Base-by-base conservation (phyloP, 2,113 vertebrate species). In the Pogonocichla stellata region DNA sequence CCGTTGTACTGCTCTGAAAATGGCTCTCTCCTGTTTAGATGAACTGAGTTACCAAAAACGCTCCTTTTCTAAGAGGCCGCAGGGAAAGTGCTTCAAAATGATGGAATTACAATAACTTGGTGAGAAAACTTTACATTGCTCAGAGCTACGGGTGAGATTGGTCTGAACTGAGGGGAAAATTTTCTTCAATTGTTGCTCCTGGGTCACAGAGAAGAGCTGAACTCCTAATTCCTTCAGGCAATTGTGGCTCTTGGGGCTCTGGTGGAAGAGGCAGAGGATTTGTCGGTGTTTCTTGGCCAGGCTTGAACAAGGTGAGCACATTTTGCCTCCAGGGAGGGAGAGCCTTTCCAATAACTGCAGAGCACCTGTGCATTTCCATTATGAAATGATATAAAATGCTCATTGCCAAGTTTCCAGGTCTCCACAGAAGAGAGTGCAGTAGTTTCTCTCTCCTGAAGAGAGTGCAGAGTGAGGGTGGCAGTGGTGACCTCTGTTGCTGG, bases 61-160 rank as follows among this genome's bases (percentile, higher is more conserved):
- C 11, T 88, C 23, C 2, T 94, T 92, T 72, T 61, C 85, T 43
- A 36, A 75, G 56, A 61, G 40, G 26, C 34, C 20, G 40, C n/a
- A 20, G 65, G 23, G 50, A 38, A 78, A 86, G n/a, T 24, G 50
- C 65, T 82, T 88, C 48, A 61, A 53, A 64, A 29, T 26, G 54
- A 47, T 45, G 60, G 65, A 71, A 78, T 78, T 50, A 50, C 58
- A 85, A 23, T 53, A 69, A 72, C 33, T 58, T 28, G 18, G 6
- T 28, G 28, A 51, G 69, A 77, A 92, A 95, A 43, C 28, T 94
- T 90, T 8, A 7, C 42, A 26, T 66, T 50, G 42, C 51, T 86
- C 1, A 2, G 15, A 73, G 78, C 50, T 67, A 45, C 14, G 0
- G 4, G 48, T 62, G 90, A 79, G 77, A 45, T 53, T 50, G 67